A percentile compares a stretch with the other conserved stretches of the same genome.
Evolutionary conservation across 2,888 invertebrate genomes (phyloP).

Genomic region (Bellardia bayeri): DNA sequence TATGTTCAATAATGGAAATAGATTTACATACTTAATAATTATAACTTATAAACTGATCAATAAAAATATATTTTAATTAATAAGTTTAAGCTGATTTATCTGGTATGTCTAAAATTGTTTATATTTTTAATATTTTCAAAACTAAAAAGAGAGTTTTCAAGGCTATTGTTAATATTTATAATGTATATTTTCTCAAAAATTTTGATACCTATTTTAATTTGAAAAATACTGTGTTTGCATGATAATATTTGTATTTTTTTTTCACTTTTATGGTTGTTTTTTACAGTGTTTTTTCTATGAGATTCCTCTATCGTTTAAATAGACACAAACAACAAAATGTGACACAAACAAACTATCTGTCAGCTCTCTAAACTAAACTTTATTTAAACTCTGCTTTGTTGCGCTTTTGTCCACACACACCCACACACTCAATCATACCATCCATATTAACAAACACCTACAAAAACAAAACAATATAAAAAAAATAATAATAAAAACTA

Average conservation of each 20-base stretch:
- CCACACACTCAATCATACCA: constrained; percentile 17
- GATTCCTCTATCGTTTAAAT: neutral
- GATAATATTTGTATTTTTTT: neutral
- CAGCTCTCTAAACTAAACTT: constrained; percentile 25
- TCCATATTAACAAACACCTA: constrained; percentile 8
- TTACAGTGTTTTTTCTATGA: constrained; percentile 1
- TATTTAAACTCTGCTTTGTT: constrained; percentile 49
- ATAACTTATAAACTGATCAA: neutral
- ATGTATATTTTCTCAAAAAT: too few species aligned
- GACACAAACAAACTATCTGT: constrained; percentile 10
- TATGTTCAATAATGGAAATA: constrained; percentile 26
- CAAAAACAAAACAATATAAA: constrained; percentile 37
- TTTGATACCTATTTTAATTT: too few species aligned
- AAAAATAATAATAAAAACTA: constrained; percentile 19
- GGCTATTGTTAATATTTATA: too few species aligned
- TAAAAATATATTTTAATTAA: too few species aligned
- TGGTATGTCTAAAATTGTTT: too few species aligned
- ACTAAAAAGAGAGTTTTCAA: too few species aligned
- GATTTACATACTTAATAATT: constrained; percentile 12
- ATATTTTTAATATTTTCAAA: too few species aligned
- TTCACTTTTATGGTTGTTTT: neutral
- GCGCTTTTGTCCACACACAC: constrained; percentile 51
- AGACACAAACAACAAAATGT: constrained; percentile 11
- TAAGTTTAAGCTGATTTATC: too few species aligned
- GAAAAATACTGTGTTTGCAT: neutral